Evolutionary conservation across 1,140 invertebrate genomes (phyloP).

Genomic region (Drosophila oshimai): DNA sequence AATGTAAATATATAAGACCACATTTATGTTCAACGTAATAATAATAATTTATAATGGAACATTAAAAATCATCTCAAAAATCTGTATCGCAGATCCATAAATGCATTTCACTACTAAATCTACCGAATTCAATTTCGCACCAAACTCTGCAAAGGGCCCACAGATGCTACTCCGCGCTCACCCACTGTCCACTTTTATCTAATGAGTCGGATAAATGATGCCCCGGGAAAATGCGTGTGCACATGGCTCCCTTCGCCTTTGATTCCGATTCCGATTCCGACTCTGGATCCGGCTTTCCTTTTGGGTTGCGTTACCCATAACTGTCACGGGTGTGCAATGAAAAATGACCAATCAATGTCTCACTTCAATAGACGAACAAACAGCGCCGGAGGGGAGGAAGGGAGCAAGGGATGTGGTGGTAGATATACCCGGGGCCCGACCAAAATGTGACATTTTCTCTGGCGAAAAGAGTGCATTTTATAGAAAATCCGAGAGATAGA

Average conservation of each 20-base stretch:
- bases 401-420: conserved; percentile 40
- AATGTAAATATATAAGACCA: no score
- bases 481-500: conserved; percentile 40
- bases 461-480: conserved; percentile 69
- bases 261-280: background rate
- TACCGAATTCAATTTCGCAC: background rate
- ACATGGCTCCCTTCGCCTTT: conserved; percentile 15
- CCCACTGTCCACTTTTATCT: conserved; percentile 57
- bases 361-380: conserved; percentile 63
- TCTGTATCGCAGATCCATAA: no score
- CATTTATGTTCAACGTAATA: no score
- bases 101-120: background rate
- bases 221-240: conserved; percentile 12
- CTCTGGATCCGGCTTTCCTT: background rate
- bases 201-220: conserved; percentile 67
- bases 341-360: conserved; percentile 81
- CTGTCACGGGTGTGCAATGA: conserved; percentile 70
- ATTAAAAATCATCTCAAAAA: background rate
- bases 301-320: conserved; percentile 49
- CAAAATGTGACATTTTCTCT: conserved; percentile 72
- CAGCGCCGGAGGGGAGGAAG: conserved; percentile 42
- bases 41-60: no score
- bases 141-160: background rate
- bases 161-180: conserved; percentile 5
- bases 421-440: conserved; percentile 31